Evolutionary conservation across 1,140 invertebrate genomes (phyloP).

Genomic region (Gryon sp.): DNA sequence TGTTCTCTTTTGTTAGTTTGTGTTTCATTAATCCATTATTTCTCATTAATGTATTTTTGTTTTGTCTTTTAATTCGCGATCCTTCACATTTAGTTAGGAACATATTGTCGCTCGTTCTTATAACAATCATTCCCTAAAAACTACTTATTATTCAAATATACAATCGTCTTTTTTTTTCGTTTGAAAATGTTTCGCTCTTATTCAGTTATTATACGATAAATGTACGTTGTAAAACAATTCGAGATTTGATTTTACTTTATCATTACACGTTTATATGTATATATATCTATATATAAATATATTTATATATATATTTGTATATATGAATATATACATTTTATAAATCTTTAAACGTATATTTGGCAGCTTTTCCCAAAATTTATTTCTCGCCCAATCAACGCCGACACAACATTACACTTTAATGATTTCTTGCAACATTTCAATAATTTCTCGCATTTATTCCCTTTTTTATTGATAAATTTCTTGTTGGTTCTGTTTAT

Average conservation of each 20-base stretch:
- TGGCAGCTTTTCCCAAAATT: slow-evolving; percentile 52
- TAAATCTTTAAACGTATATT: slow-evolving; percentile 44
- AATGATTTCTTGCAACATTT: background rate
- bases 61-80: too few relatives aligned
- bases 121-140: slow-evolving; percentile 36
- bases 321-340: background rate
- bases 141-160: slow-evolving; percentile 49
- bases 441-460: too few relatives aligned
- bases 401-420: background rate
- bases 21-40: too few relatives aligned
- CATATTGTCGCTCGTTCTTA: slow-evolving; percentile 66
- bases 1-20: too few relatives aligned
- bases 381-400: background rate
- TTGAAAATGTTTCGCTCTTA: slow-evolving; percentile 31
- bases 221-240: slow-evolving; percentile 39
- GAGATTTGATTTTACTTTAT: slow-evolving; percentile 13
- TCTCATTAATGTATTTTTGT: too few relatives aligned
- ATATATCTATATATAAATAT: too few relatives aligned
- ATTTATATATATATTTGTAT: too few relatives aligned
- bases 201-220: slow-evolving; percentile 5
- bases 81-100: slow-evolving; percentile 65
- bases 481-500: slow-evolving; percentile 16
- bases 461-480: slow-evolving; percentile 3
- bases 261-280: background rate
- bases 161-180: slow-evolving; percentile 31